phyloP scores from a whole-genome alignment of 2,797 vertebrate genomes.

The Acipenser ruthenus region DNA sequence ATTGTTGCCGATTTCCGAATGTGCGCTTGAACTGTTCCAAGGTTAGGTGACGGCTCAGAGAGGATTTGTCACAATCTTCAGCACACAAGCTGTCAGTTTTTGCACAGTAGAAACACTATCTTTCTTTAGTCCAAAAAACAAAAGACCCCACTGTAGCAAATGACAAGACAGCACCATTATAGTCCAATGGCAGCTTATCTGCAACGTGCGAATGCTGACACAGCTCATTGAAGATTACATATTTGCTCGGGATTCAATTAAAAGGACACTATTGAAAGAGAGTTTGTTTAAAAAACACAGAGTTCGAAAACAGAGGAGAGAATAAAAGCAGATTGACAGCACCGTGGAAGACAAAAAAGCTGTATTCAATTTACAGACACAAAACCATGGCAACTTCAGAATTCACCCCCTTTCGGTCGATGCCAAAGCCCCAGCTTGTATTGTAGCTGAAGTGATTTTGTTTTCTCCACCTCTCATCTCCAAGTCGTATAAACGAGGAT shows the following conservation, averaged over 20 bases:
- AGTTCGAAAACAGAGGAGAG: slow-evolving; percentile 46
- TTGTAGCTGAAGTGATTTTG: not conserved
- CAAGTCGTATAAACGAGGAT: too few species aligned
- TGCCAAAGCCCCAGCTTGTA: not conserved
- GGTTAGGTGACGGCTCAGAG: too few species aligned
- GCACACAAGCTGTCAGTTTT: too few species aligned
- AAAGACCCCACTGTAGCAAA: slow-evolving; percentile 3
- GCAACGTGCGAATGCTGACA: slow-evolving; percentile 40
- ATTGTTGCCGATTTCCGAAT: slow-evolving; percentile 55
- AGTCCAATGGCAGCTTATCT: not conserved
- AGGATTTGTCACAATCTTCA: too few species aligned
- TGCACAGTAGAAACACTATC: not conserved
- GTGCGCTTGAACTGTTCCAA: slow-evolving; percentile 13
- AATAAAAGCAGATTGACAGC: slow-evolving; percentile 50
- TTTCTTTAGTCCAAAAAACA: not conserved
- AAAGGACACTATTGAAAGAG: slow-evolving; percentile 32
- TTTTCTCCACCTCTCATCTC: not conserved
- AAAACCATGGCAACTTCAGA: slow-evolving; percentile 51
- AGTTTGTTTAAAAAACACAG: slow-evolving; percentile 9
- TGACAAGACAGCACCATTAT: slow-evolving; percentile 4
- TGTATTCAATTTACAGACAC: slow-evolving; percentile 42
- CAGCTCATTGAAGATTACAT: slow-evolving; percentile 51
- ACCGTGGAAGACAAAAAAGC: slow-evolving; percentile 36
- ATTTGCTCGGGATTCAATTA: slow-evolving; percentile 48
- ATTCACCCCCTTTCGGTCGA: not conserved